Conservation (phyloP, 1,140 invertebrate genomes). For the Amyelois transitella region DNA sequence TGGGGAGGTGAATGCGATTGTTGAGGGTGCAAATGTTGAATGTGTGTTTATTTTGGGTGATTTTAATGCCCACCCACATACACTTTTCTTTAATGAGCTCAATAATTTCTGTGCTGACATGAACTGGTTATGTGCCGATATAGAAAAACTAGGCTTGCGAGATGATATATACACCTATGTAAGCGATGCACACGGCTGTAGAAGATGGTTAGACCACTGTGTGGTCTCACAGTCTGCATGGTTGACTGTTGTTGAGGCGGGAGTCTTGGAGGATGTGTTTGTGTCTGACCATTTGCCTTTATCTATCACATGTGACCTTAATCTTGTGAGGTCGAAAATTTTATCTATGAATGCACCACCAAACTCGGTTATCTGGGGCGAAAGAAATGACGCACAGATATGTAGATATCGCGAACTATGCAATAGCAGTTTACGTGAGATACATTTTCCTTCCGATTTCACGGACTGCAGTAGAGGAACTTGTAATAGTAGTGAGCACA, state of each 20-base stretch:
- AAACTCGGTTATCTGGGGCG: slow-evolving; percentile 10
- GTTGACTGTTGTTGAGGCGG: not conserved
- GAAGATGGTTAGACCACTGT: slow-evolving; percentile 14
- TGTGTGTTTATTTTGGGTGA: not conserved
- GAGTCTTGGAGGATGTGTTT: slow-evolving; percentile 6
- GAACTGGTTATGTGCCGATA: not conserved
- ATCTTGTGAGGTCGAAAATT: not conserved
- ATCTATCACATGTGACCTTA: not conserved
- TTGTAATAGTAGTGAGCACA: slow-evolving; percentile 8
- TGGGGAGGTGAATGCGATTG: not conserved
- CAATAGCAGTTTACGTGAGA: slow-evolving; percentile 1
- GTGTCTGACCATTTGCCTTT: slow-evolving; percentile 7
- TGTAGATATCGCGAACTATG: slow-evolving; percentile 9
- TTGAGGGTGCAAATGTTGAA: not conserved
- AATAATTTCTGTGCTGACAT: not conserved
- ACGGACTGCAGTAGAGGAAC: slow-evolving; percentile 2
- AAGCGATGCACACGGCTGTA: slow-evolving; percentile 7
- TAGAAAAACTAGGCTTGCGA: slow-evolving; percentile 1
- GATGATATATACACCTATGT: slow-evolving; percentile 9
- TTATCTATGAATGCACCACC: not conserved
- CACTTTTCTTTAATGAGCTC: not conserved
- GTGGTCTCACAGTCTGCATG: slow-evolving; percentile 1
- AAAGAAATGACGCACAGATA: slow-evolving; percentile 5
- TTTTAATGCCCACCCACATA: not conserved
- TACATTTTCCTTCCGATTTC: slow-evolving; percentile 13